phyloP scores from a whole-genome alignment of 2,113 vertebrate genomes.

The Petrocephalus microphthalmus region DNA sequence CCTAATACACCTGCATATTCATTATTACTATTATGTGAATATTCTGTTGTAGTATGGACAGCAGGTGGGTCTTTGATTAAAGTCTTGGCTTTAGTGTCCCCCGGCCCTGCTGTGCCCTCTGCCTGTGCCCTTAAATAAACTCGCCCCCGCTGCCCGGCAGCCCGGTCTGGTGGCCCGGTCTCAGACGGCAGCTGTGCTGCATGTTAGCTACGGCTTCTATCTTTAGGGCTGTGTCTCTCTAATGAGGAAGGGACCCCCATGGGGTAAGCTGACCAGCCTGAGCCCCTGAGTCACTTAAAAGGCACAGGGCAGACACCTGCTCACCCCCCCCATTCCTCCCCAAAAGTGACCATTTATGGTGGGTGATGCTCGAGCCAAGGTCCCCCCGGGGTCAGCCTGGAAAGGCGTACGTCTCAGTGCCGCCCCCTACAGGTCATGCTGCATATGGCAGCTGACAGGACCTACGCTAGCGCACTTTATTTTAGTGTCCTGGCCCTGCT shows the following conservation, averaged over 20 bases:
- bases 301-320: not conserved
- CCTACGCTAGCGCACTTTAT: not conserved
- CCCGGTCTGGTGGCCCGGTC: not conserved
- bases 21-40: not conserved
- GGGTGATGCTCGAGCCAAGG: not conserved
- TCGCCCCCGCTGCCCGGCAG: not conserved
- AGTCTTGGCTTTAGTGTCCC: not conserved
- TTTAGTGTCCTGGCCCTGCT: not conserved
- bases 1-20: not conserved
- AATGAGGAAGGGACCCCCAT: conserved; percentile 11
- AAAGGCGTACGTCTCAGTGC: not conserved
- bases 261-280: conserved; percentile 12
- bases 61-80: not conserved
- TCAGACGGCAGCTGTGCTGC: not conserved
- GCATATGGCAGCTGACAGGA: not conserved
- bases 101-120: not conserved
- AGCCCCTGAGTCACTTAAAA: not conserved
- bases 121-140: conserved; percentile 9
- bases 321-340: not conserved
- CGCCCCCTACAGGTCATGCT: not conserved
- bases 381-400: not conserved
- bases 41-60: not conserved
- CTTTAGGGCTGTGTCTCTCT: conserved; percentile 21
- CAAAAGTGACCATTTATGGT: not conserved
- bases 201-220: conserved; percentile 17